Conservation (phyloP, 30 jellyfish, hydroid and myxozoan genomes). For the Rhopilema esculentum region DNA sequence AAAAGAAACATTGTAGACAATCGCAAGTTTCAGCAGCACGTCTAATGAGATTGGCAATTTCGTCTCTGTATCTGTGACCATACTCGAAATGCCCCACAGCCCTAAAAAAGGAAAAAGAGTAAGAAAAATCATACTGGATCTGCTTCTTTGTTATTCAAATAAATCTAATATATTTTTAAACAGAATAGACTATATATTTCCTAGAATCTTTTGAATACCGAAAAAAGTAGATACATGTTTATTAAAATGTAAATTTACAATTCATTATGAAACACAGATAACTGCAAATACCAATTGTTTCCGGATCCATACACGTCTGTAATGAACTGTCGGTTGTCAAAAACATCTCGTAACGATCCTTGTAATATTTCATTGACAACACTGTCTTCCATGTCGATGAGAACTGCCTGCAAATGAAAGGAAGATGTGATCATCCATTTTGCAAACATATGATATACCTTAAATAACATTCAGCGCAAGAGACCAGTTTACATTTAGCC, state of each 20-base stretch:
- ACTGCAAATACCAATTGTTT: slow-evolving; percentile 77
- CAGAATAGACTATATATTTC: no score
- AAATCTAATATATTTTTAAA: no score
- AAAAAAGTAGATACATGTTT: no score
- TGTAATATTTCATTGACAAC: slow-evolving; percentile 87
- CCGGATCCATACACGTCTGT: slow-evolving; percentile 97
- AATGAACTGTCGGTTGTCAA: slow-evolving; percentile 80
- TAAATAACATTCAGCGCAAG: background rate
- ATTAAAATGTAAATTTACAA: no score
- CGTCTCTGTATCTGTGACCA: slow-evolving; percentile 84
- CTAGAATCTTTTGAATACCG: no score
- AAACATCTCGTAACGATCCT: slow-evolving; percentile 78
- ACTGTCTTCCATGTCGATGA: slow-evolving; percentile 98
- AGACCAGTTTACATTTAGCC: background rate
- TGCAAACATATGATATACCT: background rate
- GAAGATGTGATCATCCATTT: no score
- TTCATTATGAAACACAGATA: background rate
- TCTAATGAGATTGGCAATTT: slow-evolving; percentile 72
- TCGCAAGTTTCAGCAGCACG: slow-evolving; percentile 92
- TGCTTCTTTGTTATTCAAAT: no score
- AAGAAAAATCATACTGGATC: background rate
- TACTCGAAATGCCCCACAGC: slow-evolving; percentile 91
- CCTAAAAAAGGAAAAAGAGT: slow-evolving; percentile 26
- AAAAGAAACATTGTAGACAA: slow-evolving; percentile 92
- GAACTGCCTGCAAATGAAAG: slow-evolving; percentile 71